These are phyloP conservation scores for Schlechtendalia chinensis DNA, from an alignment of 1,140 invertebrate genomes.

Conservation along the genomic window DNA sequence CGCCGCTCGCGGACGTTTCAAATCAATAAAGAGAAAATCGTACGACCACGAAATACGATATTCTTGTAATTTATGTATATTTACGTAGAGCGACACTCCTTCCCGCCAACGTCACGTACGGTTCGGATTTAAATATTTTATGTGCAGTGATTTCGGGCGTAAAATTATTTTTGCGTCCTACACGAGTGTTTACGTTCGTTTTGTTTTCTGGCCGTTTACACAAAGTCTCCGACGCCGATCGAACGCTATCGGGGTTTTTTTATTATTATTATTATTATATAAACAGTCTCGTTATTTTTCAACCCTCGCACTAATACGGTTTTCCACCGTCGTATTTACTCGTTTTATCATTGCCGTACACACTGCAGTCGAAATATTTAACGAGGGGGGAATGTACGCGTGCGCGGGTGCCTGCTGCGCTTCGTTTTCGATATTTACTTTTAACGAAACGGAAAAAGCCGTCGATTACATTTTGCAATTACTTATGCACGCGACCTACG, in stretches of 20 bases:
- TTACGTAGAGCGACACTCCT: background rate
- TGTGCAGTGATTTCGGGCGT: background rate
- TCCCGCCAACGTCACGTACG: background rate
- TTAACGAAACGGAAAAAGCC: too few species aligned
- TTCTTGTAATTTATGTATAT: too few species aligned
- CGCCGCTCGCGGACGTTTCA: background rate
- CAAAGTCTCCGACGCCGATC: background rate
- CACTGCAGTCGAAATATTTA: too few species aligned
- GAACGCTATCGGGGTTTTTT: background rate
- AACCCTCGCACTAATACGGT: too few species aligned
- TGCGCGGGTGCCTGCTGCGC: too few species aligned
- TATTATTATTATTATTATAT: background rate
- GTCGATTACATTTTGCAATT: too few species aligned
- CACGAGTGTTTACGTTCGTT: background rate
- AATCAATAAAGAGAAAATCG: constrained; percentile 32
- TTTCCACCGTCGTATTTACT: too few species aligned
- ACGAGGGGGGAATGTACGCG: too few species aligned
- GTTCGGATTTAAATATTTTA: background rate
- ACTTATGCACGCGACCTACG: too few species aligned
- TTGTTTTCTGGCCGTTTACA: background rate
- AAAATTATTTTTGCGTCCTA: too few species aligned
- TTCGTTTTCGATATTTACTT: too few species aligned
- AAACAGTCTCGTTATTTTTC: background rate
- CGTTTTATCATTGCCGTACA: too few species aligned
- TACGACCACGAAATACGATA: background rate